Base-by-base conservation (phyloP, 2,797 vertebrate genomes). In the Apogon hyalosoma region DNA sequence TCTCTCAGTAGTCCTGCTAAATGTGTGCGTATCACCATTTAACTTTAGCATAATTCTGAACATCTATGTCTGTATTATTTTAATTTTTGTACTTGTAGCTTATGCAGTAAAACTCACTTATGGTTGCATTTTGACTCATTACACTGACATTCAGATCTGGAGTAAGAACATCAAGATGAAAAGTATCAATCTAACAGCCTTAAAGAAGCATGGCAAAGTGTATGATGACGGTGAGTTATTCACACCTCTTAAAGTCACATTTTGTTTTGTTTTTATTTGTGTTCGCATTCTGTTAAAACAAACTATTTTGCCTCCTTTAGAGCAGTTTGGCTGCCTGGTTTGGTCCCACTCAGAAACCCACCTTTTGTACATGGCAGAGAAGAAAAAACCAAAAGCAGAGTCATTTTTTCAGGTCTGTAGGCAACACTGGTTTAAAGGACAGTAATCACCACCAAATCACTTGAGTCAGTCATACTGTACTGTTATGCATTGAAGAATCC, bases 321-420 rank as follows among this genome's bases (percentile, higher is more conserved):
- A 97, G 42, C 96, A 96, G 77, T 99, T 99, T 92, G 97, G 97
- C 62, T 96, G 95, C 88, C 89, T 99, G 88, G 95, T 96, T 64
- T 99, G 98, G 98, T 99, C 98, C 0, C 96, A 98, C 86, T 99
- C 97, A 0, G 97, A 99, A 91, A 97, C 97, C 16, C 98, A 98
- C 77, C 95, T 99, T 54, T 82, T 99, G 54, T 99, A 99, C 7
- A 96, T 99, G 88, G 98, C 98, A 8, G 98, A 99, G 87, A 97
- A 93, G 91, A 98, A 97, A 81, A 95, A 93, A 52, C 95, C 96
- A 39, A 98, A 98, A 88, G 75, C 94, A 0, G 95, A 98, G 83
- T 98, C 97, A 16, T 99, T 96, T 84, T 99, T 99, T 79, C 95
- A 95, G 93, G 94, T 95, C 4, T 61, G 82, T 82, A 14, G 43